Evolutionary conservation across 2,113 vertebrate genomes (phyloP), one percentile per base, ranked within the genome.

Genomic region (Bos indicus): DNA sequence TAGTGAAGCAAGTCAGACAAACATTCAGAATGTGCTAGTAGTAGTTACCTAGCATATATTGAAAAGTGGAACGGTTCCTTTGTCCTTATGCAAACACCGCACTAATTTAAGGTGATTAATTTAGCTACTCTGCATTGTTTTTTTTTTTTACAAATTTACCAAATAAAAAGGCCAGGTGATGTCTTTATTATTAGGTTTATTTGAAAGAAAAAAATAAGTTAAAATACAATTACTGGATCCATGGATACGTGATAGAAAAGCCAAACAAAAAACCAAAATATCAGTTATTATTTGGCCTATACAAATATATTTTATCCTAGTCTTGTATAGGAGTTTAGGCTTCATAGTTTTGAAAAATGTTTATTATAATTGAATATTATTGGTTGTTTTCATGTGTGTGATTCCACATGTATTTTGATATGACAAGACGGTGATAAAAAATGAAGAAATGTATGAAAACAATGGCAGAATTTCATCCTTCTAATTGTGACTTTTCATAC

Each of bases 1-100:
- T 89, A 95, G 40, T n/a, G 30, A 95, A 95, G 56, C 10, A 56
- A 33, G 82, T 19, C 25, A 52, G 30, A 62, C 16, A 97, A 83
- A 84, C 16, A 48, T 89, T 48, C 14, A 80, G 40, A 40, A 57
- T 16, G 25, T 77, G 19, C 16, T 40, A 11, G 0, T 1, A 83
- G 0, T 19, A 3, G 15, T 83, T 81, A 81, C 56, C 36, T 51
- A 89, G 28, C 7, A 33, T 21, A 5, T 5, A 82, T 2, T 46
- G 64, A 21, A 96, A 97, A 95, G 7, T 81, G 11, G 2, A 33
- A 11, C 25, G 1, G 23, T 84, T 91, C 59, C 33, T 56, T 86
- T 77, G 80, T 30, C 90, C 51, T 94, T 33, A 74, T 51, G 16
- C 30, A 78, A 14, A 15, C 2, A 56, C 2, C 6, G 8, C 52